Percentiles rank a stretch among this genome's conserved stretches.
phyloP scores from a whole-genome alignment of 2,113 vertebrate genomes.

The Pantherophis guttatus region DNA sequence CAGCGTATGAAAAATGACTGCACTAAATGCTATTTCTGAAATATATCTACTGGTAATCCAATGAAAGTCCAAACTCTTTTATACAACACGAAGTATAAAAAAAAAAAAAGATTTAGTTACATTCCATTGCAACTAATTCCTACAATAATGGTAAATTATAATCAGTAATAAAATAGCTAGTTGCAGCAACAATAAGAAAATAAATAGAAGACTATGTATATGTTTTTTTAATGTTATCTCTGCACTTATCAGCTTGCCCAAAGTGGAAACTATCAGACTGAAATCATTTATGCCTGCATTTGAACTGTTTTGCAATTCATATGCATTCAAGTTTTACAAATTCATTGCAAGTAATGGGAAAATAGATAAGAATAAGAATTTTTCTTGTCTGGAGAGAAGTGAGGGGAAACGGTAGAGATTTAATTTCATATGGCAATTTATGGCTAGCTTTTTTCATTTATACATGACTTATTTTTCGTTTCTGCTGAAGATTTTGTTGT shows the following conservation, averaged over 20 bases:
- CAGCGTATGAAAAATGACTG: neutral
- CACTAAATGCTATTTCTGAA: neutral
- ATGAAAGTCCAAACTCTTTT: neutral
- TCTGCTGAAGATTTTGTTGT: neutral
- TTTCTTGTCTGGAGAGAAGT: neutral
- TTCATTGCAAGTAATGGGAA: neutral
- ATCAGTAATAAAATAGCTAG: neutral
- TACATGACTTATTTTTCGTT: constrained; percentile 14
- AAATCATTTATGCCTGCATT: neutral
- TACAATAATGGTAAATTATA: neutral
- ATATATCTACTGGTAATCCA: neutral
- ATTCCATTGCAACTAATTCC: neutral
- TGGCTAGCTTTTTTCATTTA: neutral
- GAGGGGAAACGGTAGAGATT: neutral
- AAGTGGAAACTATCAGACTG: neutral
- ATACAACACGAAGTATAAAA: neutral
- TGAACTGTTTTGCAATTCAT: neutral
- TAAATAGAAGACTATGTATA: neutral
- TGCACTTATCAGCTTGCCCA: neutral
- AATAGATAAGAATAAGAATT: constrained; percentile 8
- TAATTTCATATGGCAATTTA: neutral
- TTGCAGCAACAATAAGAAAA: neutral
- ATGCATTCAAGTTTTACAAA: neutral
- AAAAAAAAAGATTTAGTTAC: neutral
- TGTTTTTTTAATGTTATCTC: neutral